Conservation (phyloP, 2,113 vertebrate genomes). For the Oryctolagus cuniculus region DNA sequence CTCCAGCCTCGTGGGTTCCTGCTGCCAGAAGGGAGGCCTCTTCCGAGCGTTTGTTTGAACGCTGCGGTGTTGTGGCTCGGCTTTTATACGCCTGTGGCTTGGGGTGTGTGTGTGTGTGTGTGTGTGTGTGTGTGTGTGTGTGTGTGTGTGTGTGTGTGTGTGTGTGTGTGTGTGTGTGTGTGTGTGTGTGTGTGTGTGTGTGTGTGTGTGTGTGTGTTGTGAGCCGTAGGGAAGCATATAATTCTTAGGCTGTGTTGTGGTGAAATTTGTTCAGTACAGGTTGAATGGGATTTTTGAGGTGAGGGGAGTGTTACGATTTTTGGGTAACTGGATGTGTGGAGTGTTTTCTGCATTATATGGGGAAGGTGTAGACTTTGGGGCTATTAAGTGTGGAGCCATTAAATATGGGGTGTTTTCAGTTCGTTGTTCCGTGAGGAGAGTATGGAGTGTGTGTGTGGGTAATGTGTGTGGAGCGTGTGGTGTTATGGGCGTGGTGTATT, state of each 20-base stretch:
- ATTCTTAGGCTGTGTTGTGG: conserved; percentile 14
- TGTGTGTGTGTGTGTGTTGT: conserved; percentile 17
- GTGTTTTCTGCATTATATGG: background rate
- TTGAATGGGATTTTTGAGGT: conserved; percentile 44
- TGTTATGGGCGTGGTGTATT: conserved; percentile 72
- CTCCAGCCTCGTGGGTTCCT: conserved; percentile 58
- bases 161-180: background rate
- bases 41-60: conserved; percentile 34
- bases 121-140: no score
- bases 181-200: conserved; percentile 7
- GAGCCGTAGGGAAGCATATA: background rate
- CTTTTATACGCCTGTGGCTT: conserved; percentile 1
- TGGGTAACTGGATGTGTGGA: background rate
- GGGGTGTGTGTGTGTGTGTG: background rate
- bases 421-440: conserved; percentile 19
- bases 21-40: conserved; percentile 1
- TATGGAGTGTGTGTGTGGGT: conserved; percentile 14
- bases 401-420: conserved; percentile 30
- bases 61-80: conserved; percentile 46
- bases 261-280: background rate
- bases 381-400: background rate
- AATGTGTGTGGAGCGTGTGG: background rate
- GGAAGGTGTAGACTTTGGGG: conserved; percentile 12
- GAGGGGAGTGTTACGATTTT: background rate
- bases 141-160: background rate